Evolutionary conservation across 2,113 vertebrate species (phyloP).

Genomic region (Centrocercus urophasianus): DNA sequence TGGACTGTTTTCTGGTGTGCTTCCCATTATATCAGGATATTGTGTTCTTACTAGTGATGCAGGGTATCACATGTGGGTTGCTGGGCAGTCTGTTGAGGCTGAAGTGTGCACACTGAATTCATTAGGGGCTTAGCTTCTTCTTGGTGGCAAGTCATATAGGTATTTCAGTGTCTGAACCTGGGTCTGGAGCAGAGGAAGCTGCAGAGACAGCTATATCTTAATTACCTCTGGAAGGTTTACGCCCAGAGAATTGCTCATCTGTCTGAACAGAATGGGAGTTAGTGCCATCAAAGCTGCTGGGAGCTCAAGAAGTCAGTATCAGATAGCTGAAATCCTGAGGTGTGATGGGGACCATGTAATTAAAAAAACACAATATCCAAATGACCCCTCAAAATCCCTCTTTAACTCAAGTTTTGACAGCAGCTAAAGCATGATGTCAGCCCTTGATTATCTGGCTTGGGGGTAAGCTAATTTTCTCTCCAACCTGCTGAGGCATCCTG

Average conservation of each 20-base stretch:
- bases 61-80: neutral
- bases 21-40: constrained; percentile 44
- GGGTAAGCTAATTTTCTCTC: neutral
- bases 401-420: neutral
- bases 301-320: neutral
- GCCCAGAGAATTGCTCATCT: neutral
- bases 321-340: neutral
- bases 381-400: neutral
- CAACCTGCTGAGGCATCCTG: neutral
- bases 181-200: constrained; percentile 25
- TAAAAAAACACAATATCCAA: neutral
- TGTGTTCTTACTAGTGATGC: neutral
- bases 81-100: neutral
- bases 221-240: constrained; percentile 25
- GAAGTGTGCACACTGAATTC: neutral
- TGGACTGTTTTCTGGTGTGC: neutral
- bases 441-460: neutral
- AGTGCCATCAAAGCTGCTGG: neutral
- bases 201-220: constrained; percentile 3
- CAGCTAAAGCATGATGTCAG: neutral
- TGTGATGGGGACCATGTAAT: neutral
- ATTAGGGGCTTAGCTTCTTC: neutral
- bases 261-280: neutral
- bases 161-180: constrained; percentile 4
- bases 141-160: fast-evolving